These are phyloP conservation scores for Tetragonisca angustula DNA, from an alignment of 2,888 invertebrate genomes.

Conservation along the genomic window DNA sequence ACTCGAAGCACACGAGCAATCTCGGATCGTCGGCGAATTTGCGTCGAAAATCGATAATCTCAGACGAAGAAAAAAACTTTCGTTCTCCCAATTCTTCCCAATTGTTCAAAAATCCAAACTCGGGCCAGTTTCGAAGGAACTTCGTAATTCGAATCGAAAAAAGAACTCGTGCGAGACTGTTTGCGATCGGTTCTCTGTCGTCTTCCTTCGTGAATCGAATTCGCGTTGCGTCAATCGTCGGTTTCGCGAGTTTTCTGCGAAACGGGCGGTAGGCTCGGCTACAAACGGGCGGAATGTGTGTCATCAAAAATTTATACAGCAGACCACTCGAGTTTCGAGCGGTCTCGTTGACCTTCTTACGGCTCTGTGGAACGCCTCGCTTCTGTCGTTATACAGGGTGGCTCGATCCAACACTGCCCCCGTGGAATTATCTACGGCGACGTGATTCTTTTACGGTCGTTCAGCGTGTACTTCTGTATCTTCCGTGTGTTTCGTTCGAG, in stretches of 20 bases:
- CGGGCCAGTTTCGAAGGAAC: not conserved
- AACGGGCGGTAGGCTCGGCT: not conserved
- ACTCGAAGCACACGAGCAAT: not conserved
- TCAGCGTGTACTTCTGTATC: not conserved
- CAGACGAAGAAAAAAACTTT: no score
- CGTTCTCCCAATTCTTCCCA: not conserved
- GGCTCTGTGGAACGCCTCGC: not conserved
- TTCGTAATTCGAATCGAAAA: not conserved
- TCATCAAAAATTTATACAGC: constrained; percentile 47
- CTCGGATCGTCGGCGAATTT: no score
- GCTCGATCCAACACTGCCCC: not conserved
- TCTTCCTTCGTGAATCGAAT: not conserved
- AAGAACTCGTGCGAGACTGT: not conserved
- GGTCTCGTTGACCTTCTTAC: constrained; percentile 50
- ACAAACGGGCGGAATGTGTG: constrained; percentile 38
- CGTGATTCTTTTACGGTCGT: constrained; percentile 11
- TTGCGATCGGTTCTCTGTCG: not conserved
- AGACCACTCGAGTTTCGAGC: constrained; percentile 40
- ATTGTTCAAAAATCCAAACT: not conserved
- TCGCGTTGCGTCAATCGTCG: not conserved
- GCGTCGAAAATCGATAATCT: no score
- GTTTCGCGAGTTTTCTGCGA: not conserved
- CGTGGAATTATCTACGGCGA: not conserved
- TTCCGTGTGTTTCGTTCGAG: not conserved
- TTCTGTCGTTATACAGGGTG: constrained; percentile 4